Base-by-base conservation (phyloP, 2,113 vertebrate genomes). In the Myiopsitta monachus region DNA sequence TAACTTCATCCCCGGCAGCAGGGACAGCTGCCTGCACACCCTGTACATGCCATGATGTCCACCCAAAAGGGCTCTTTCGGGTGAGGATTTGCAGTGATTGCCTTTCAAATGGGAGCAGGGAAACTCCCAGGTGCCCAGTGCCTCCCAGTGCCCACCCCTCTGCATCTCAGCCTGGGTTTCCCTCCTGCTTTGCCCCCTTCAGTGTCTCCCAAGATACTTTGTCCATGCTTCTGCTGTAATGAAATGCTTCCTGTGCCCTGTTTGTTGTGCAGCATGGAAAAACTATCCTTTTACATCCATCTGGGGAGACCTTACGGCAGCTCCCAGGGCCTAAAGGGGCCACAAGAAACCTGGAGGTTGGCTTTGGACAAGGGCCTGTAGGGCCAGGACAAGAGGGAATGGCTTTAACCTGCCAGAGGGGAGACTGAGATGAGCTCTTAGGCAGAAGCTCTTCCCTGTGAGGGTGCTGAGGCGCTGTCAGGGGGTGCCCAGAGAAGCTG, bases 221-320 rank as follows among this genome's bases (percentile, higher is more conserved):
- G 18, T 14, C 81, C 30, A 0, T 27, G 72, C 46, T 55, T 41
- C 2, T 3, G 5, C 51, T 6, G 1, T 7, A 67, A 57, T 0
- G 0, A 90, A 67, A 47, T 0, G 0, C 36, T 43, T 67, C 41
- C 85, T 1, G 7, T 18, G 52, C 17, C n/a, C 49, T 1, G 0
- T 52, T 75, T 28, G 14, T 17, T 59, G 4, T 26, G 1, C 22
- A 24, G 26, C 10, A 0, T 2, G 18, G 24, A 61, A 44, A 67
- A 47, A 36, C 9, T 6, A 8, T 10, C 2, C 0, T 16, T 41
- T 51, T 72, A 67, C 51, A n/a, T 62, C 23, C 13, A 1, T 22
- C 3, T n/a, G 13, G 19, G 31, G 31, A n/a, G 55, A 57, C 19
- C 19, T n/a, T n/a, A n/a, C 19, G 22, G 55, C 31, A 57, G 18